Conservation (phyloP, 1,140 invertebrate genomes). For the Heliothis virescens region DNA sequence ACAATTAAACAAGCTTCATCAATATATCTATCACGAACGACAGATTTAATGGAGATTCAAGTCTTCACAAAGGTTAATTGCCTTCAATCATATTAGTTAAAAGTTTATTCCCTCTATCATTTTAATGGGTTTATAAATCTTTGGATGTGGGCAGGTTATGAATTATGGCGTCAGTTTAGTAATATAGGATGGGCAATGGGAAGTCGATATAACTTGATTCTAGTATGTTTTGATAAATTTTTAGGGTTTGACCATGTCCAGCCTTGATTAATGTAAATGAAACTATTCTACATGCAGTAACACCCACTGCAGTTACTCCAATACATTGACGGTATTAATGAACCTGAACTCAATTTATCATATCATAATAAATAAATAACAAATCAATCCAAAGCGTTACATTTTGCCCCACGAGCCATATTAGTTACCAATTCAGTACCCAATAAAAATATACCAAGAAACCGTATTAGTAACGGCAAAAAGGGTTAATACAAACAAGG, state of each 20-base stretch:
- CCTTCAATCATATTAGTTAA: conserved; percentile 14
- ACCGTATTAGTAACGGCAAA: conserved; percentile 42
- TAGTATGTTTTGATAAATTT: background rate
- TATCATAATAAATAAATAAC: background rate
- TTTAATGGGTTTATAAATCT: conserved; percentile 27
- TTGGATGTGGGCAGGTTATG: conserved; percentile 13
- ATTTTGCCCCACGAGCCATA: background rate
- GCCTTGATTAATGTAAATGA: background rate
- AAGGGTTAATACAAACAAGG: conserved; percentile 53
- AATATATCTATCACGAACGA: conserved; percentile 32
- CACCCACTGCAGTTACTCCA: no score
- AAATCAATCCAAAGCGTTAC: background rate
- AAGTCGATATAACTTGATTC: background rate
- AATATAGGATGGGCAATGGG: background rate
- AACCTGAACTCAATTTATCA: background rate
- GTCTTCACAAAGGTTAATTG: background rate
- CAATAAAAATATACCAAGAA: conserved; percentile 27
- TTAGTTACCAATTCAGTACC: conserved; percentile 32
- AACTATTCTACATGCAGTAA: background rate
- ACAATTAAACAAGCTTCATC: background rate
- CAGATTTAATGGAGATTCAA: conserved; percentile 32
- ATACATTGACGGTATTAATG: no score
- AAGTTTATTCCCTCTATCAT: conserved; percentile 29
- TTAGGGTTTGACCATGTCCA: background rate
- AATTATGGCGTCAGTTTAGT: background rate